Conservation (phyloP, 2,113 vertebrate species). For the Python bivittatus region DNA sequence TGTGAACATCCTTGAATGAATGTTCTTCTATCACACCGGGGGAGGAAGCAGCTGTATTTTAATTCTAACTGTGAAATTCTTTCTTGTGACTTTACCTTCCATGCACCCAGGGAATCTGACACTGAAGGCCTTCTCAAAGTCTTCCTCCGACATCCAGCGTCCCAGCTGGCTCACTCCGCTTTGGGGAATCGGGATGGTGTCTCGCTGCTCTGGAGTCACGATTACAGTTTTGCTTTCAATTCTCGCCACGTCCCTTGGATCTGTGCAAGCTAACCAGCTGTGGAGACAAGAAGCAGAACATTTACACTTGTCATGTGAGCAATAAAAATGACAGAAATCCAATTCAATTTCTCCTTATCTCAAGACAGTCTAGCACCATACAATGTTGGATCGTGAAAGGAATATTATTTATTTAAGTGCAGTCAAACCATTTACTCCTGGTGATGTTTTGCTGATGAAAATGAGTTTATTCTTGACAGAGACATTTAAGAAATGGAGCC, state of each 20-base stretch:
- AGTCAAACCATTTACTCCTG: not conserved
- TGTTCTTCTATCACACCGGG: not conserved
- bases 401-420: not conserved
- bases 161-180: slow-evolving; percentile 87
- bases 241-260: slow-evolving; percentile 91
- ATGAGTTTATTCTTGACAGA: not conserved
- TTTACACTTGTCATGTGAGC: not conserved
- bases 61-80: not conserved
- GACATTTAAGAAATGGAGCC: not conserved
- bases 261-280: slow-evolving; percentile 94
- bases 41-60: not conserved
- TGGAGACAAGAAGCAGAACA: slow-evolving; percentile 24
- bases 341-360: not conserved
- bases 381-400: not conserved
- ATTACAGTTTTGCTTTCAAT: slow-evolving; percentile 96
- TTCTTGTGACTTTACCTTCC: slow-evolving; percentile 80
- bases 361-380: not conserved
- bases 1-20: not conserved
- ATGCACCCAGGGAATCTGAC: slow-evolving; percentile 92
- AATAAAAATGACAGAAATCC: not conserved
- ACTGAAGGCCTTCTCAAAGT: slow-evolving; percentile 89
- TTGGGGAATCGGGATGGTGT: slow-evolving; percentile 81
- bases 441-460: not conserved
- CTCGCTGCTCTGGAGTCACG: slow-evolving; percentile 85
- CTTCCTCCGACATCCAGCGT: slow-evolving; percentile 91